These are phyloP conservation scores for Idaea dimidiata DNA, from an alignment of 2,888 invertebrate species.

Conservation along the genomic window DNA sequence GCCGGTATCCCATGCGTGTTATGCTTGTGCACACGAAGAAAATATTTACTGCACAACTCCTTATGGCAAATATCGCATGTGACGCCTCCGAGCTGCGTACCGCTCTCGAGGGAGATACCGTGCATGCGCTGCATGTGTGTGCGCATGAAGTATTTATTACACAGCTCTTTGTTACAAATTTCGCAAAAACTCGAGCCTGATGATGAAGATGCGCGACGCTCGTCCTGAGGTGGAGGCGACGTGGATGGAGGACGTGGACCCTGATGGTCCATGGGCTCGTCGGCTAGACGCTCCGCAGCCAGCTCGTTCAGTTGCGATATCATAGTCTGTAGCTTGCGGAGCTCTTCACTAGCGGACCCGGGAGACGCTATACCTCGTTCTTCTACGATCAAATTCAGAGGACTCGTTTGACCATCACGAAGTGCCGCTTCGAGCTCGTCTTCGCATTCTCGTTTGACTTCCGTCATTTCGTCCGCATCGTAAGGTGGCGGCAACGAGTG, in stretches of 20 bases:
- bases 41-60: slow-evolving; percentile 98
- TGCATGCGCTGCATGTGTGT: slow-evolving; percentile 99
- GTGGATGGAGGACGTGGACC: slow-evolving; percentile 61
- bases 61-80: slow-evolving; percentile 99
- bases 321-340: slow-evolving; percentile 95
- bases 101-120: slow-evolving; percentile 95
- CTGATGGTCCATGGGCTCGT: slow-evolving; percentile 54
- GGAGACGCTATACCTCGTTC: slow-evolving; percentile 81
- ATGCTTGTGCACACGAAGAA: slow-evolving; percentile 97
- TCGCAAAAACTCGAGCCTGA: slow-evolving; percentile 94
- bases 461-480: slow-evolving; percentile 59
- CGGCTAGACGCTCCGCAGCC: slow-evolving; percentile 79
- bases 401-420: slow-evolving; percentile 85
- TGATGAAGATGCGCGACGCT: slow-evolving; percentile 81
- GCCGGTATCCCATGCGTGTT: slow-evolving; percentile 98
- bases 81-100: slow-evolving; percentile 95
- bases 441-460: slow-evolving; percentile 78
- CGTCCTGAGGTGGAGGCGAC: slow-evolving; percentile 67
- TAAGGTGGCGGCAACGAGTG: slow-evolving; percentile 59
- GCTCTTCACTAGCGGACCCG: slow-evolving; percentile 89
- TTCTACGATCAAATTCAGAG: slow-evolving; percentile 88
- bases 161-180: slow-evolving; percentile 98
- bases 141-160: slow-evolving; percentile 99
- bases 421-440: slow-evolving; percentile 69
- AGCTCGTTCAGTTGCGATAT: slow-evolving; percentile 92